These are phyloP conservation scores for Zelostemma sp. DNA, from an alignment of 1,140 invertebrate species.

Conservation along the genomic window DNA sequence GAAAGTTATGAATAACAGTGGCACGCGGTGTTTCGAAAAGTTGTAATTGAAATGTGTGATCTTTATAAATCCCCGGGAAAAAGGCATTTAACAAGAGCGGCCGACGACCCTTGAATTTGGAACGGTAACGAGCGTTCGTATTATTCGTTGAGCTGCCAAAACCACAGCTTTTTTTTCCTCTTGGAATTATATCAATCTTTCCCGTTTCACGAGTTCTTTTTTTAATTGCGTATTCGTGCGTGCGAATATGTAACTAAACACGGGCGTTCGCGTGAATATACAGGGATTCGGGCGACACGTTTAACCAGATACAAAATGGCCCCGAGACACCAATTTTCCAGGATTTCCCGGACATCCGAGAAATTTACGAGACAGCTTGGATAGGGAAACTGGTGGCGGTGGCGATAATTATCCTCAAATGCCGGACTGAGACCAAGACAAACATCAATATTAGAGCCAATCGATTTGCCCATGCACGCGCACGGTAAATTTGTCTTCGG, in stretches of 20 bases:
- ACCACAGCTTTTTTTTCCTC: background rate
- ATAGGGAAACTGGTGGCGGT: conserved; percentile 27
- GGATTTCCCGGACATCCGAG: conserved; percentile 30
- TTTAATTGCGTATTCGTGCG: too few species aligned
- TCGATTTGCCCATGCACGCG: conserved; percentile 21
- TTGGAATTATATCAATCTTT: background rate
- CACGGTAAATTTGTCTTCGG: conserved; percentile 14
- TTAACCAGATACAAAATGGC: conserved; percentile 26
- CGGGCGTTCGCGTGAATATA: background rate
- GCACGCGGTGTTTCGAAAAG: too few species aligned
- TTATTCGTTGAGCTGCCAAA: too few species aligned
- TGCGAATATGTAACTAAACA: background rate
- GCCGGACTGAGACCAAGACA: conserved; percentile 28
- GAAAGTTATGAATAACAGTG: too few species aligned
- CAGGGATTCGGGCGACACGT: conserved; percentile 19
- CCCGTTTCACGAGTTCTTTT: too few species aligned
- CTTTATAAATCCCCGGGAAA: too few species aligned
- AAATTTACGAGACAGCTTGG: conserved; percentile 39
- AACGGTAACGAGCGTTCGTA: too few species aligned
- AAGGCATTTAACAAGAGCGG: too few species aligned
- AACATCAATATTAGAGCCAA: conserved; percentile 42
- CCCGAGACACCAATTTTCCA: conserved; percentile 40
- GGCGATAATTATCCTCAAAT: conserved; percentile 40
- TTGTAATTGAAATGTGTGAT: too few species aligned
- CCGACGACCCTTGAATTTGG: too few species aligned